phyloP scores from a whole-genome alignment of 2,888 invertebrate species.

The Oligia fasciuncula region DNA sequence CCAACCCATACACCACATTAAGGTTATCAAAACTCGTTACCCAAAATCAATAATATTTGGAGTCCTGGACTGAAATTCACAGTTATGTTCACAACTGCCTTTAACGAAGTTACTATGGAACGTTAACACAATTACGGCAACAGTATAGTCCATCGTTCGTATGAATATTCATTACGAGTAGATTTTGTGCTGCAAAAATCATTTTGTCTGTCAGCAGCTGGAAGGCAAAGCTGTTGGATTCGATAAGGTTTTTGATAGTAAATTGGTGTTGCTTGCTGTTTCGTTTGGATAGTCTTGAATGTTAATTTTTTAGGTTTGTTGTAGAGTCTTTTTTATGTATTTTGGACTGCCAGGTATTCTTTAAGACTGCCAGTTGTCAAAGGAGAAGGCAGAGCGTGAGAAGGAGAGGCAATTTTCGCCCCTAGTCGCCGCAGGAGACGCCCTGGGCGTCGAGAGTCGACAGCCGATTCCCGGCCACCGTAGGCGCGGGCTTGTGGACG shows the following conservation, averaged over 20 bases:
- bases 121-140: conserved; percentile 75
- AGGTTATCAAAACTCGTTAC: not conserved
- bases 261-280: conserved; percentile 15
- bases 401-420: too few relatives aligned
- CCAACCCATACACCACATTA: not conserved
- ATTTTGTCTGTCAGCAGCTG: conserved; percentile 54
- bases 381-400: too few relatives aligned
- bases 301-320: not conserved
- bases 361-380: not conserved
- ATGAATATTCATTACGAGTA: conserved; percentile 78
- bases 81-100: conserved; percentile 23
- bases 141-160: conserved; percentile 68
- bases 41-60: conserved; percentile 16
- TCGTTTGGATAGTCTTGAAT: not conserved
- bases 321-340: not conserved
- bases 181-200: conserved; percentile 71
- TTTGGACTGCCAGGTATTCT: not conserved
- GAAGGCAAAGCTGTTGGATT: conserved; percentile 33
- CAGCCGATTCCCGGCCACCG: too few relatives aligned
- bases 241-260: conserved; percentile 17
- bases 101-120: conserved; percentile 73
- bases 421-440: too few relatives aligned
- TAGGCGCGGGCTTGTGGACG: too few relatives aligned
- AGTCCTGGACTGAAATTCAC: conserved; percentile 5
- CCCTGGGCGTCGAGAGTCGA: too few relatives aligned